These are phyloP conservation scores for Tympanoctomys barrerae DNA, from an alignment of 2,797 vertebrate genomes.

Conservation along the genomic window DNA sequence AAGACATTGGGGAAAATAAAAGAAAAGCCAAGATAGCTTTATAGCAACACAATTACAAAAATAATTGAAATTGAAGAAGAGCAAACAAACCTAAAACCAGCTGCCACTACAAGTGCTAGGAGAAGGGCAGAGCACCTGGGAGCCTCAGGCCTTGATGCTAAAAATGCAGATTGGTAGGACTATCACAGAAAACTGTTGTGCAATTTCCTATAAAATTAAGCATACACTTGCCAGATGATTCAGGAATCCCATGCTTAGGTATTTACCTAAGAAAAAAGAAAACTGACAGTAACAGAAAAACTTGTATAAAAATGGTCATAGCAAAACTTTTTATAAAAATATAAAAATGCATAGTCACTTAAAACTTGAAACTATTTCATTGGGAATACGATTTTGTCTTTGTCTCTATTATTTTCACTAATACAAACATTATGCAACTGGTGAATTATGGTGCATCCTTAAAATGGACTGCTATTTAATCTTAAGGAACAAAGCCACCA, in stretches of 20 bases:
- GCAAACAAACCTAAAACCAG: neutral
- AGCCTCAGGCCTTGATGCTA: rapidly evolving
- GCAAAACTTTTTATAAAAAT: too few relatives aligned
- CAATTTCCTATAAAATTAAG: neutral
- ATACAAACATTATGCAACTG: neutral
- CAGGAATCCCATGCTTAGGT: neutral
- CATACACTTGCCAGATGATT: neutral
- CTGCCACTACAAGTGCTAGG: neutral
- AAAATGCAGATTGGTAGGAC: neutral
- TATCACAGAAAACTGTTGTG: neutral
- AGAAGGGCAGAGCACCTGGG: rapidly evolving
- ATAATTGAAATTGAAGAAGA: neutral
- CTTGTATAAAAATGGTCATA: neutral
- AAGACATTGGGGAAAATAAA: neutral
- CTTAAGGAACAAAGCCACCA: neutral
- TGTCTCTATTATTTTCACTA: neutral
- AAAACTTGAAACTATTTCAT: neutral
- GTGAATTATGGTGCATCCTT: neutral
- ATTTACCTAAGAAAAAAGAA: constrained; percentile 2
- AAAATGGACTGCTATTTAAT: neutral
- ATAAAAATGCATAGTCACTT: neutral
- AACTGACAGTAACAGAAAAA: neutral
- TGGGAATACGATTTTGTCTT: neutral
- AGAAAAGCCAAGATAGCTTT: constrained; percentile 26
- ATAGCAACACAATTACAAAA: neutral